These are phyloP conservation scores for Amyelois transitella DNA, from an alignment of 1,140 invertebrate species.

Conservation along the genomic window DNA sequence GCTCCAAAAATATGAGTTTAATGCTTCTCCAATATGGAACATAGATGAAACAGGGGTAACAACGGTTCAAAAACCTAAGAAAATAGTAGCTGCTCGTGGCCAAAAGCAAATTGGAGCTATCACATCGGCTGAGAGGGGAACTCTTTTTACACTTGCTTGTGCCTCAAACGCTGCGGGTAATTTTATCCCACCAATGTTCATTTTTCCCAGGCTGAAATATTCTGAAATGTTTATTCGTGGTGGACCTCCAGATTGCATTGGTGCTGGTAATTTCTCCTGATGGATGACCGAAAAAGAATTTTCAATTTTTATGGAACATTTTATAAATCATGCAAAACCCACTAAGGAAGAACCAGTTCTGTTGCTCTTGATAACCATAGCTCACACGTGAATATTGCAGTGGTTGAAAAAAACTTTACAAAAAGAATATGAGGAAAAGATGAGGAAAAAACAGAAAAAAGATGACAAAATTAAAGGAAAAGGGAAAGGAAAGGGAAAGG, in stretches of 20 bases:
- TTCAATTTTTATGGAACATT: conserved; percentile 29
- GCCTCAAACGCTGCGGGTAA: conserved; percentile 37
- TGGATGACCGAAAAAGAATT: conserved; percentile 39
- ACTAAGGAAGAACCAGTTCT: conserved; percentile 26
- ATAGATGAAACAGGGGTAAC: too few relatives aligned
- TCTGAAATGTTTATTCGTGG: conserved; percentile 24
- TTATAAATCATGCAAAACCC: conserved; percentile 24
- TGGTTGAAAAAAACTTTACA: conserved; percentile 11
- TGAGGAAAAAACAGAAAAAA: background rate
- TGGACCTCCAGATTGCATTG: conserved; percentile 30
- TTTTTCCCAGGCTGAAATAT: conserved; percentile 47
- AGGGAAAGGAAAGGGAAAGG: too few relatives aligned
- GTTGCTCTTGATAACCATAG: conserved; percentile 46
- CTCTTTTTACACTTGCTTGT: conserved; percentile 35
- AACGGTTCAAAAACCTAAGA: conserved; percentile 24
- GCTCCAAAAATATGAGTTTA: too few relatives aligned
- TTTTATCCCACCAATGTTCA: conserved; percentile 40
- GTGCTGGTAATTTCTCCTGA: conserved; percentile 27
- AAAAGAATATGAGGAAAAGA: background rate
- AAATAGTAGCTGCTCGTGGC: conserved; percentile 7
- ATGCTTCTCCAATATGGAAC: too few relatives aligned
- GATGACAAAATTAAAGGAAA: too few relatives aligned
- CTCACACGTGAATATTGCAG: conserved; percentile 35
- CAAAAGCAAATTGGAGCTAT: conserved; percentile 25
- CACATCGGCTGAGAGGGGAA: conserved; percentile 38